Conservation (phyloP, 2,888 invertebrate genomes). For the Brachyopa scutellaris region DNA sequence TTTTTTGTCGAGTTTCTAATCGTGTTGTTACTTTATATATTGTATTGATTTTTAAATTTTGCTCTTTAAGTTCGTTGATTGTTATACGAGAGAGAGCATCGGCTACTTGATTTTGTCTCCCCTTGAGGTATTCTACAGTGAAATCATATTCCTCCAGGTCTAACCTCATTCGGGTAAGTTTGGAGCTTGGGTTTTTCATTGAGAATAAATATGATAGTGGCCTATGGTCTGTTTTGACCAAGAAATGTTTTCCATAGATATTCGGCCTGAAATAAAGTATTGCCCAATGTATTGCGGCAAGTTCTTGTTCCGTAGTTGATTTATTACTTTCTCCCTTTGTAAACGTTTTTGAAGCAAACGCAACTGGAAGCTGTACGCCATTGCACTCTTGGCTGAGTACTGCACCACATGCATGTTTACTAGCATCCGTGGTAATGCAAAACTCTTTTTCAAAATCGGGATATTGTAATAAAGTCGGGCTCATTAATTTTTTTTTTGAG, state of each 20-base stretch:
- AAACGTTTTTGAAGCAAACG: conserved; percentile 62
- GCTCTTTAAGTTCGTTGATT: too few species aligned
- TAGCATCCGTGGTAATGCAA: conserved; percentile 56
- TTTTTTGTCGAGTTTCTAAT: neutral
- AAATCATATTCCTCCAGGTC: conserved; percentile 72
- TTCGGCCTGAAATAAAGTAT: conserved; percentile 70
- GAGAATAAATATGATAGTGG: too few species aligned
- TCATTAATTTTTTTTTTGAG: too few species aligned
- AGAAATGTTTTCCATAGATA: conserved; percentile 64
- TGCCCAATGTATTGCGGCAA: conserved; percentile 73
- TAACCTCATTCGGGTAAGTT: conserved; percentile 74
- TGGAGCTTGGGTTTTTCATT: conserved; percentile 74
- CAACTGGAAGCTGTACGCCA: conserved; percentile 43
- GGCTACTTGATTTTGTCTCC: conserved; percentile 59
- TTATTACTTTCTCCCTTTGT: conserved; percentile 73
- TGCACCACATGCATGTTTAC: conserved; percentile 57
- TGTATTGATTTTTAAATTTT: neutral
- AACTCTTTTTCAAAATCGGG: conserved; percentile 21
- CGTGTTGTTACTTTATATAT: conserved; percentile 19
- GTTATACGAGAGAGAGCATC: conserved; percentile 59
- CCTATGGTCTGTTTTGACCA: conserved; percentile 73
- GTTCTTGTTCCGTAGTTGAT: conserved; percentile 38
- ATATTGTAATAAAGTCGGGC: conserved; percentile 22
- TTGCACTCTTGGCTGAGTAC: conserved; percentile 56
- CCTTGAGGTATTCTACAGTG: conserved; percentile 72